Base-by-base conservation (phyloP, 2,113 vertebrate species). In the Nothobranchius kuhntae region DNA sequence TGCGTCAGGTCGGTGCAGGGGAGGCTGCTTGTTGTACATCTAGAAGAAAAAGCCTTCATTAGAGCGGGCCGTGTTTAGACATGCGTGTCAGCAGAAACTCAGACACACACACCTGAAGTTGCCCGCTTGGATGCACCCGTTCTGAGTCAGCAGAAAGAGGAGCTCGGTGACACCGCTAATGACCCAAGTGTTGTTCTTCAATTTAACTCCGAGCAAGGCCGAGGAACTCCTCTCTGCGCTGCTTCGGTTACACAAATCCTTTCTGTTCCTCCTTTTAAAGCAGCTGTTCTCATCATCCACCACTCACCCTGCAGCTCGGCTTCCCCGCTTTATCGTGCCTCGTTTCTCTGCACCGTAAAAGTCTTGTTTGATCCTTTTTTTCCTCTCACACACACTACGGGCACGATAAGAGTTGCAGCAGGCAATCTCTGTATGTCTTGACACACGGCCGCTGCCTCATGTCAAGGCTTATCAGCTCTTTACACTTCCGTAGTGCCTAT, bases 141-240 rank as follows among this genome's bases (percentile, higher is more conserved):
- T 46, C 82, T 68, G 77, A 90, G 84, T 92, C 87, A 91, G 91
- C 90, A 92, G 86, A 88, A 92, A 91, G 42, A 67, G 72, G 72
- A 91, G 75, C 82, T 58, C 3, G 12, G 73, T 82, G 78, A 89
- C 85, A 83, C 84, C 24, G 9, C 69, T 89, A 80, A 87, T 91
- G 86, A 87, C 81, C 80, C 69, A 51, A 53, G 64, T 92, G 91
- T 92, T 93, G 80, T 92, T 93, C 84, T 93, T 93, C 90, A 92
- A 93, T 92, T 91, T 92, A 88, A 79, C 63, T 52, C 61, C 61
- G 72, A 80, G 81, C 14, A 47, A 68, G 65, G 82, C 80, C 76
- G 61, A 77, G 68, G 59, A 66, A 73, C 86, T 90, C 81, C 87
- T 84, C 84, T 75, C 71, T 64, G 65, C n/a, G 24, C 52, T 38